Percentiles rank a stretch among this genome's conserved stretches.
phyloP scores from a whole-genome alignment of 2,888 invertebrate genomes.

The Ommatoiulus sabulosus region DNA sequence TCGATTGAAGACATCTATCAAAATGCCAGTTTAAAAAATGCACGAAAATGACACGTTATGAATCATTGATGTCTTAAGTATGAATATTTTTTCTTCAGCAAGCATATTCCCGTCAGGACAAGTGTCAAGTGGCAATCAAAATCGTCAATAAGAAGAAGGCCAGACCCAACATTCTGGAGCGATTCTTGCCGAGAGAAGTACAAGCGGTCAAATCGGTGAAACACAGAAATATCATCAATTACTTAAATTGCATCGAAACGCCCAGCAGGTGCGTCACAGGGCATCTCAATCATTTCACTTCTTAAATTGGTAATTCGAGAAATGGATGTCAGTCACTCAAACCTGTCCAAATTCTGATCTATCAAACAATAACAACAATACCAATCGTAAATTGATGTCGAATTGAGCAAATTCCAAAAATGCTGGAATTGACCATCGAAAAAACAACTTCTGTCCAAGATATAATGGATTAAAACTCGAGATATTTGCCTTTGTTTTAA shows the following conservation, averaged over 20 bases:
- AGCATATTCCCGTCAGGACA: conserved; percentile 5
- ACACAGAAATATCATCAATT: conserved; percentile 30
- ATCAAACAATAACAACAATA: neutral
- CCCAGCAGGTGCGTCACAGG: neutral
- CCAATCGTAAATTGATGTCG: neutral
- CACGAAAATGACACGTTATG: neutral
- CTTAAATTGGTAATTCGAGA: neutral
- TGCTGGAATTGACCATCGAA: too few species aligned
- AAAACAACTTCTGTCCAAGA: too few species aligned
- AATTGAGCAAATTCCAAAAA: too few species aligned
- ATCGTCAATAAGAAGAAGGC: conserved; percentile 7
- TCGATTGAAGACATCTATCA: too few species aligned
- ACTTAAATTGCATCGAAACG: conserved; percentile 39
- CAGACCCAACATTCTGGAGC: neutral
- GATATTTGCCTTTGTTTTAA: too few species aligned
- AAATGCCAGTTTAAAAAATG: neutral
- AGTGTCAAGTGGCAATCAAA: conserved; percentile 34
- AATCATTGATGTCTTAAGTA: neutral
- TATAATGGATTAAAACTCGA: too few species aligned
- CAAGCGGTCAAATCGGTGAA: neutral
- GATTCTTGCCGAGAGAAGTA: conserved; percentile 34
- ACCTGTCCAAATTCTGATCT: neutral
- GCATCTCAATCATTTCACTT: neutral
- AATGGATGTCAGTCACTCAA: neutral
- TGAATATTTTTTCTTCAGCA: neutral